Base-by-base conservation (phyloP, 2,797 vertebrate genomes). In the Cephalopachus bancanus region DNA sequence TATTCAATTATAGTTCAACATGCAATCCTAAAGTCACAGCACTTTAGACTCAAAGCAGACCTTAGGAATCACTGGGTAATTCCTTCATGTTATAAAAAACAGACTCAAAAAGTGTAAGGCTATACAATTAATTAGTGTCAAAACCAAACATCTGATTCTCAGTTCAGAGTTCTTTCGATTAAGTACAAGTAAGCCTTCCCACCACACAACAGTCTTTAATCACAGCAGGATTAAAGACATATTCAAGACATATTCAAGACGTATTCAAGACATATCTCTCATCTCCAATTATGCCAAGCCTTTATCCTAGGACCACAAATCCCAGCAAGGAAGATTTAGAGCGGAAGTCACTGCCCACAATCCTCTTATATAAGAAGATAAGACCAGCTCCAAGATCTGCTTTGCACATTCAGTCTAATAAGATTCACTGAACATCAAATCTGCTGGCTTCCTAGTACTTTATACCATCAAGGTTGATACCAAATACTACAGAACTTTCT, bases 281-380 rank as follows among this genome's bases (percentile, higher is more conserved):
- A 90, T 83, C 79, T 94, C 91, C 76, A 93, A 44, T 57, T 57
- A 92, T 55, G 26, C 28, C 75, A 91, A 88, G 30, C 20, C 64
- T 87, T 89, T 85, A 75, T 81, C 53, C 72, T 16, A 91, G 64
- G 28, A 81, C 60, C 2, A 0, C 14, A 92, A 95, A 95, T 95
- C 78, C 65, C 44, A 85, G 11, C 57, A 78, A 90, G 28, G 30
- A 83, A 96, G 96, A 95, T 92, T 94, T 64, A 94, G 37, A 84
- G 16, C 51, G 30, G 44, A 30, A 37, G 80, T 92, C 37, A 88
- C 26, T 37, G 72, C 14, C 64, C 7, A 28, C 55, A 95, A 93
- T 94, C 94, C 94, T 95, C 92, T 96, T 89, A 59, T 5, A 19
- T 2, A 4, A 44, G 28, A 79, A 83, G 94, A 78, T 96, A 88